Conservation (phyloP, 2,888 invertebrate genomes). For the Tenodera sinensis region DNA sequence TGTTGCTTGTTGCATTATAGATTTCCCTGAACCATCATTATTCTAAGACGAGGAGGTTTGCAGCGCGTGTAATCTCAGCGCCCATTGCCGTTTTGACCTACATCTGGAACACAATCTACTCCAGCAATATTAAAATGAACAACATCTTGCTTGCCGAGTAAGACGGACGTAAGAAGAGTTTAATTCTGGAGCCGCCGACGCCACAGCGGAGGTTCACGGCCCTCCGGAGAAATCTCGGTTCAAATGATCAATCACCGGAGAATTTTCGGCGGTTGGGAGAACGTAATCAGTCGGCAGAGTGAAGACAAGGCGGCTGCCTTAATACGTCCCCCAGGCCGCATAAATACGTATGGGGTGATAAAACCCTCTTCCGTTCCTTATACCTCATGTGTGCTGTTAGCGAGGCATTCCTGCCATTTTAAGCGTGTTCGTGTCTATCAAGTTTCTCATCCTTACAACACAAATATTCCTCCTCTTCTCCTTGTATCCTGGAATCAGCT, state of each 20-base stretch:
- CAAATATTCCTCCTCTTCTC: neutral
- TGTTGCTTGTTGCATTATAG: neutral
- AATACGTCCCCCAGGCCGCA: neutral
- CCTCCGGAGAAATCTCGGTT: conserved; percentile 25
- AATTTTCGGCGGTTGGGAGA: conserved; percentile 1
- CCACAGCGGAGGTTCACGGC: conserved; percentile 12
- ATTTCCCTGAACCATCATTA: neutral
- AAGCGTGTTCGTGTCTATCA: neutral
- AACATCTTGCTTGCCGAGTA: neutral
- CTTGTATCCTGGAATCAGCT: too few relatives aligned
- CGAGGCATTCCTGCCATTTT: neutral
- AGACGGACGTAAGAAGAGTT: neutral
- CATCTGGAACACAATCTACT: neutral
- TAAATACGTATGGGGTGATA: conserved; percentile 6
- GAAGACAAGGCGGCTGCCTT: neutral
- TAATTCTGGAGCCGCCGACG: neutral
- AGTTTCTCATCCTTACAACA: neutral
- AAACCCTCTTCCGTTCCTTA: neutral
- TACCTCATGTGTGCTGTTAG: neutral
- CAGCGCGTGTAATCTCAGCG: neutral
- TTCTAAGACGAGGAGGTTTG: neutral
- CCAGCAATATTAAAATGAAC: neutral
- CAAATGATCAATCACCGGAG: conserved; percentile 15
- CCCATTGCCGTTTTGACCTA: neutral
- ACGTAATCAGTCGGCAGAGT: conserved; percentile 5